Evolutionary conservation across 1,140 invertebrate genomes (phyloP).

Genomic region (Lasioglossum albipes): DNA sequence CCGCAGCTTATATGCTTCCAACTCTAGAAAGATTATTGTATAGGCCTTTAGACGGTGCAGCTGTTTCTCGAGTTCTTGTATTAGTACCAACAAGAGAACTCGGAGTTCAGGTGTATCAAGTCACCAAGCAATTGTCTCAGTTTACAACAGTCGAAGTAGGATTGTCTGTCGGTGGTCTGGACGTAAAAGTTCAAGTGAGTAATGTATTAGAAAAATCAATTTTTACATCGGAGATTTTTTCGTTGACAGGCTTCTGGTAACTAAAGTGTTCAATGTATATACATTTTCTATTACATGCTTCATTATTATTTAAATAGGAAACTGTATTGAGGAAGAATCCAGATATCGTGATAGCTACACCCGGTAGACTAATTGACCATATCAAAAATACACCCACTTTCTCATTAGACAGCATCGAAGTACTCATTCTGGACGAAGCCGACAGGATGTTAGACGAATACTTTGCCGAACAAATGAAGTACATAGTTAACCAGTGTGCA

Average conservation of each 20-base stretch:
- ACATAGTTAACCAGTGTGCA: slow-evolving; percentile 94
- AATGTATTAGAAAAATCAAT: slow-evolving; percentile 10
- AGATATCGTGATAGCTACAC: slow-evolving; percentile 98
- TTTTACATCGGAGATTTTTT: too few relatives aligned
- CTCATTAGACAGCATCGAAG: slow-evolving; percentile 93
- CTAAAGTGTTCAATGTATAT: too few relatives aligned
- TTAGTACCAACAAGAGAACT: slow-evolving; percentile 98
- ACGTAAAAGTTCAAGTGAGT: slow-evolving; percentile 92
- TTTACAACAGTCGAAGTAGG: slow-evolving; percentile 91
- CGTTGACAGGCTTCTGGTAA: too few relatives aligned
- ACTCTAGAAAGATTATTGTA: slow-evolving; percentile 96
- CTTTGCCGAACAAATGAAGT: slow-evolving; percentile 99
- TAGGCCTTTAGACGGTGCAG: slow-evolving; percentile 82
- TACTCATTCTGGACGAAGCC: slow-evolving; percentile 96
- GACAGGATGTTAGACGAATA: slow-evolving; percentile 99
- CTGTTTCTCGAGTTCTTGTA: slow-evolving; percentile 92
- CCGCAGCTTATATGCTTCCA: slow-evolving; percentile 98
- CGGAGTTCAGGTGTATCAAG: slow-evolving; percentile 96
- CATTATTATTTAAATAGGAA: slow-evolving; percentile 82
- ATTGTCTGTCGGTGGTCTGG: slow-evolving; percentile 94
- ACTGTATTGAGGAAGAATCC: slow-evolving; percentile 92
- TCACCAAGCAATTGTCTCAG: slow-evolving; percentile 94
- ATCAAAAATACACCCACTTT: slow-evolving; percentile 97
- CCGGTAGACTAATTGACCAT: slow-evolving; percentile 98
- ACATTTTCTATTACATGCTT: too few relatives aligned